Evolutionary conservation across 2,113 vertebrate species (phyloP).

Genomic region (Cebidichthys violaceus): DNA sequence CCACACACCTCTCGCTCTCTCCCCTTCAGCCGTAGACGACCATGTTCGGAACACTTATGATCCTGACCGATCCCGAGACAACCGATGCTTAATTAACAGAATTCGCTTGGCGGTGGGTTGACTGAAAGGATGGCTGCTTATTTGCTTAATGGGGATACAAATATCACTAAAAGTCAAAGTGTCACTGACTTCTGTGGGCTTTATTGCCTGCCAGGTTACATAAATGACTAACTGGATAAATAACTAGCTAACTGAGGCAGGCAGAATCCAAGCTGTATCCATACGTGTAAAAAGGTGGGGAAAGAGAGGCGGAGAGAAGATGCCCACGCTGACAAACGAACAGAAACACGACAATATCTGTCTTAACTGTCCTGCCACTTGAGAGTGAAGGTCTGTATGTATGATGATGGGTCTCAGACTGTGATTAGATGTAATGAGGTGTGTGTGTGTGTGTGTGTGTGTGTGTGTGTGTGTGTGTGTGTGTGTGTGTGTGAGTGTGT

Average conservation of each 20-base stretch:
- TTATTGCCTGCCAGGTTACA: conserved; percentile 17
- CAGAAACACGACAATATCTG: conserved; percentile 1
- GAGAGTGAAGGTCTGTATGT: conserved; percentile 5
- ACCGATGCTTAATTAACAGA: conserved; percentile 34
- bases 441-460: not conserved
- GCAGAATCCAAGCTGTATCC: not conserved
- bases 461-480: not conserved
- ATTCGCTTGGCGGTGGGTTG: conserved; percentile 20
- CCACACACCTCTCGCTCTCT: not conserved
- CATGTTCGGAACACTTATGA: not conserved
- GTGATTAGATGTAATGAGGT: conserved; percentile 57
- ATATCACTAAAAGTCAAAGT: conserved; percentile 43
- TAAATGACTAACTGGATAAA: conserved; percentile 27
- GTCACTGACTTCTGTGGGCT: not conserved
- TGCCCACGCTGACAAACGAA: conserved; percentile 12
- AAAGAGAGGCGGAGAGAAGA: conserved; percentile 1
- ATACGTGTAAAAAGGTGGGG: conserved; percentile 7
- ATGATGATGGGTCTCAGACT: conserved; percentile 14
- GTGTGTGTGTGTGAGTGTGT: not conserved
- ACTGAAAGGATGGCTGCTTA: conserved; percentile 22
- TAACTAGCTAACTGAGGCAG: conserved; percentile 29
- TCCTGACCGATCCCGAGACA: not conserved
- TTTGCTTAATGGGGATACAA: conserved; percentile 51
- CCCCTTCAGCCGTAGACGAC: not conserved
- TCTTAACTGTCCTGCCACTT: conserved; percentile 9